Evolutionary conservation across 2,888 invertebrate species (phyloP).

Genomic region (Alviniconcha strummeri): DNA sequence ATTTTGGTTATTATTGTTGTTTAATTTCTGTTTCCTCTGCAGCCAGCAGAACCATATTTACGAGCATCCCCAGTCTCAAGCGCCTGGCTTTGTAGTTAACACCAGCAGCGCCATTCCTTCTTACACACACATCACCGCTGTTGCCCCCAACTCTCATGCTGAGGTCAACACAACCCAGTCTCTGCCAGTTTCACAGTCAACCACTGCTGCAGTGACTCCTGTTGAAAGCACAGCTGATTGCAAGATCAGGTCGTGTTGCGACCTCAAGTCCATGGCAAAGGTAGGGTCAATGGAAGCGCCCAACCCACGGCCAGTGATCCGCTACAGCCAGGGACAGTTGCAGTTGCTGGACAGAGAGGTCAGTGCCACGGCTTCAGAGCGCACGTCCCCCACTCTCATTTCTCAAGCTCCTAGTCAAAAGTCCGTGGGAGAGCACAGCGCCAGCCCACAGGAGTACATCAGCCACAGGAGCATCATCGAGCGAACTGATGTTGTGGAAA

Average conservation of each 20-base stretch:
- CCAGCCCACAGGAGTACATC: slow-evolving; percentile 18
- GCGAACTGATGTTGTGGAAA: too few species aligned
- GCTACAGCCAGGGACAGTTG: slow-evolving; percentile 32
- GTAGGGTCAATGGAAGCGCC: slow-evolving; percentile 13
- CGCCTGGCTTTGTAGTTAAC: too few species aligned
- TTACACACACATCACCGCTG: too few species aligned
- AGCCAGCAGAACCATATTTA: too few species aligned
- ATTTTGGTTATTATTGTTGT: too few species aligned
- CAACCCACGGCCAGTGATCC: slow-evolving; percentile 28
- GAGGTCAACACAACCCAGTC: neutral
- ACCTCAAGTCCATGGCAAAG: slow-evolving; percentile 15
- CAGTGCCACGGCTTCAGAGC: neutral
- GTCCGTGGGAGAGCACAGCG: slow-evolving; percentile 29
- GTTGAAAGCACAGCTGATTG: neutral
- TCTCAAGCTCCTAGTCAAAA: slow-evolving; percentile 25
- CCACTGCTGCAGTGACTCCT: too few species aligned
- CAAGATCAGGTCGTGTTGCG: slow-evolving; percentile 24
- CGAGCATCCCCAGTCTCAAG: too few species aligned
- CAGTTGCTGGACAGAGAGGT: slow-evolving; percentile 23
- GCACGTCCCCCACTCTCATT: slow-evolving; percentile 19
- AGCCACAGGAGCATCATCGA: slow-evolving; percentile 19
- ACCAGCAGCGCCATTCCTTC: neutral
- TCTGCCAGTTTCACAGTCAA: neutral
- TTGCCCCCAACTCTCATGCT: neutral
- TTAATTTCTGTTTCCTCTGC: too few species aligned